Base-by-base conservation (phyloP, 2,113 vertebrate genomes). In the Eretmochelys imbricata region DNA sequence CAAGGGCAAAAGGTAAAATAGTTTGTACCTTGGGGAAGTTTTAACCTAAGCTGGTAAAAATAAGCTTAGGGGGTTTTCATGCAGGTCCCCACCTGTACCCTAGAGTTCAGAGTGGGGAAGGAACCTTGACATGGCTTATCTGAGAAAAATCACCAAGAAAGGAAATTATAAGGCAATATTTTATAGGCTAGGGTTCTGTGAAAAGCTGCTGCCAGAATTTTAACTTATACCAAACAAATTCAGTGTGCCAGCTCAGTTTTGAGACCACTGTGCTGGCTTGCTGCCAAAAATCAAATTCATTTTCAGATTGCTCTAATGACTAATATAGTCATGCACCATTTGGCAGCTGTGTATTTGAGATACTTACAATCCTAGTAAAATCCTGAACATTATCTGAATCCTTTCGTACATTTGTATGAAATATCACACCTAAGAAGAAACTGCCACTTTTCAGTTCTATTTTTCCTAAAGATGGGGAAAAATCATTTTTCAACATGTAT, bases 241-340 rank as follows among this genome's bases (percentile, higher is more conserved):
- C 93, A 51, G n/a, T 69, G 2, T 55, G 59, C 72, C 42, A 88
- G 49, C n/a, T 85, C 80, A 78, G 55, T 92, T 76, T 91, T 2
- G 14, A 96, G 20, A 91, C 49, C 17, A 82, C 8, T 38, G 54
- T 69, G 38, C 13, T 84, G 84, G n/a, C 50, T 84, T 91, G 25
- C 62, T 80, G 19, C 69, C 91, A 55, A 90, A 95, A 89, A 84
- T 76, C 31, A n/a, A 69, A 76, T 79, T 0, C 1, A n/a, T 88
- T 95, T 95, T 91, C 31, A 89, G 17, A 91, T 84, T 93, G 29
- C 5, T 49, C 3, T 93, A 81, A 85, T 80, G 89, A 87, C 89
- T 88, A 85, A 75, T 82, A 89, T 89, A 95, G 31, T 31, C 42
- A 62, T 57, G 38, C 46, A 62, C 35, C 57, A 6, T 62, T 57